A percentile compares a stretch with the other conserved stretches of the same genome.
Conservation (phyloP, 2,888 invertebrate genomes). For the Microctonus hyperodae region DNA sequence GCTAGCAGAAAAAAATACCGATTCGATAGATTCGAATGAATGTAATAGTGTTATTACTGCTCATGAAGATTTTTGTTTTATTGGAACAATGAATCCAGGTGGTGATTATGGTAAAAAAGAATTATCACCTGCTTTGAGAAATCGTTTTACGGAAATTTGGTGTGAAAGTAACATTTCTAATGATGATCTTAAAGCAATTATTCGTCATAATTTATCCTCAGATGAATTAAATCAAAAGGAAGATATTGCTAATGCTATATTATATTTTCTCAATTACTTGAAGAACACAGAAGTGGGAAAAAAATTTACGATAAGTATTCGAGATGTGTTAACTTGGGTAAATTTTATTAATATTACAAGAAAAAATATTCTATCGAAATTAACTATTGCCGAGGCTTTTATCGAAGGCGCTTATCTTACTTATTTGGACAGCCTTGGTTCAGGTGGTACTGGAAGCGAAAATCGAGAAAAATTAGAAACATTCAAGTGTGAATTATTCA, state of each 20-base stretch:
- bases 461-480: slow-evolving; percentile 63
- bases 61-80: slow-evolving; percentile 80
- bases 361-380: slow-evolving; percentile 37
- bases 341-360: slow-evolving; percentile 79
- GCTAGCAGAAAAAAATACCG: slow-evolving; percentile 88
- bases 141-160: slow-evolving; percentile 99
- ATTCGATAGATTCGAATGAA: slow-evolving; percentile 59
- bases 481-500: slow-evolving; percentile 58
- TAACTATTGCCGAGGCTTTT: slow-evolving; percentile 73
- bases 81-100: slow-evolving; percentile 99
- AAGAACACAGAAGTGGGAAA: slow-evolving; percentile 74
- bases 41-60: slow-evolving; percentile 71
- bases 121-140: slow-evolving; percentile 94
- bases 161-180: slow-evolving; percentile 79
- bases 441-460: slow-evolving; percentile 78
- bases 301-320: slow-evolving; percentile 85
- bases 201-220: slow-evolving; percentile 77
- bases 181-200: slow-evolving; percentile 80
- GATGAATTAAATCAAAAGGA: slow-evolving; percentile 66
- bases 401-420: slow-evolving; percentile 91
- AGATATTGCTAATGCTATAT: slow-evolving; percentile 74
- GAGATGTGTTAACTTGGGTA: slow-evolving; percentile 93
- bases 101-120: slow-evolving; percentile 99
- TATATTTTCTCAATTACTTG: slow-evolving; percentile 84
- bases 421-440: slow-evolving; percentile 90